Evolutionary conservation across 23 tunicate genomes (phyloP).

Genomic region (Corella eumyota): DNA sequence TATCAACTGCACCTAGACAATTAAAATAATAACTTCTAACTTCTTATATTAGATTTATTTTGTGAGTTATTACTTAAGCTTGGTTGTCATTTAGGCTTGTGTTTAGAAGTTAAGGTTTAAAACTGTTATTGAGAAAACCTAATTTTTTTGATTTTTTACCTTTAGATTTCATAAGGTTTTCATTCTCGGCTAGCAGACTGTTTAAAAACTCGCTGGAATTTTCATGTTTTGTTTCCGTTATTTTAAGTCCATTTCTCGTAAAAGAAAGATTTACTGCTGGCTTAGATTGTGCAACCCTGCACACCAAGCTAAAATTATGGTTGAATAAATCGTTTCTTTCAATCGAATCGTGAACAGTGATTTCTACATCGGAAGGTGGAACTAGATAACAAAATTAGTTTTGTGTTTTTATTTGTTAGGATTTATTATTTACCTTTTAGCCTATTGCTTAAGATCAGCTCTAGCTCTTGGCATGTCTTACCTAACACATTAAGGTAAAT

Average conservation of each 20-base stretch:
- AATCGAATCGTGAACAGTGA: neutral
- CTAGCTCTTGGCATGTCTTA: too few relatives aligned
- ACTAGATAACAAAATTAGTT: too few relatives aligned
- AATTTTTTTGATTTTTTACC: neutral
- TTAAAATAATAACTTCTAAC: too few relatives aligned
- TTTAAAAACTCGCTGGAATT: neutral
- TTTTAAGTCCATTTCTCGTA: neutral
- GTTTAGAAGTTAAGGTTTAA: neutral
- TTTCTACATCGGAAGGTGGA: neutral
- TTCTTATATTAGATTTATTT: too few relatives aligned
- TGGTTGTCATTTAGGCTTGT: neutral
- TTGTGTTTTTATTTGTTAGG: too few relatives aligned
- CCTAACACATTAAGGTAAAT: constrained; percentile 20
- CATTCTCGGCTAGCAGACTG: neutral
- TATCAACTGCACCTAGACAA: too few relatives aligned
- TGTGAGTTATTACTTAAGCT: too few relatives aligned
- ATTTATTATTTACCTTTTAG: too few relatives aligned
- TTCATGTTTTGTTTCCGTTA: neutral
- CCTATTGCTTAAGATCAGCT: too few relatives aligned
- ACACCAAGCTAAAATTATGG: neutral
- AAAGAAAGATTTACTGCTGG: neutral
- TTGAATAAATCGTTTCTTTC: neutral
- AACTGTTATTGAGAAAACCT: neutral
- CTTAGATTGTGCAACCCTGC: neutral
- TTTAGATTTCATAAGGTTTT: neutral